Evolutionary conservation across 2,888 invertebrate species (phyloP).

Genomic region (Abscondita cerata): DNA sequence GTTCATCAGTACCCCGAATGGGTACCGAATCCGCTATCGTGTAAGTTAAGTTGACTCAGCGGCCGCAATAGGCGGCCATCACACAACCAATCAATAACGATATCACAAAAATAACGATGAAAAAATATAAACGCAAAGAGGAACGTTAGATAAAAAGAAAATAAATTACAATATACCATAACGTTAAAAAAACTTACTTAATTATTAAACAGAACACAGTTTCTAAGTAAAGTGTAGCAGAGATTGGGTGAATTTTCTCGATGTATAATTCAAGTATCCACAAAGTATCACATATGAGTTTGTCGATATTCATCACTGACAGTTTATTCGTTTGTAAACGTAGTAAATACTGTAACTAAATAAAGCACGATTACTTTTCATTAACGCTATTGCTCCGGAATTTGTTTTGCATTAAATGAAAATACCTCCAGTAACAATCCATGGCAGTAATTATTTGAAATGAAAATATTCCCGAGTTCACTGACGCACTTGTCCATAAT

Average conservation of each 20-base stretch:
- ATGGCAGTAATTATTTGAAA: conserved; percentile 68
- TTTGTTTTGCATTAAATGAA: not conserved
- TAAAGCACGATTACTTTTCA: not conserved
- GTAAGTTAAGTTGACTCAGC: too few species aligned
- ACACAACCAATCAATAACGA: too few species aligned
- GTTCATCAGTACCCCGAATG: too few species aligned
- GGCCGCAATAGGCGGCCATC: too few species aligned
- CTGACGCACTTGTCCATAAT: conserved; percentile 28
- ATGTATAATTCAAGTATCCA: conserved; percentile 47
- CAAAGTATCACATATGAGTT: conserved; percentile 35
- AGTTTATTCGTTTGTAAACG: conserved; percentile 38
- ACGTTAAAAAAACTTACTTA: too few species aligned
- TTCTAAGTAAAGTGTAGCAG: conserved; percentile 51
- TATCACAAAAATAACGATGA: too few species aligned
- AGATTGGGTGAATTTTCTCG: conserved; percentile 47
- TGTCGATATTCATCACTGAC: conserved; percentile 25
- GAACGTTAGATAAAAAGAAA: too few species aligned
- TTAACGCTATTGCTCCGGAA: not conserved
- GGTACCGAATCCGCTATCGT: too few species aligned
- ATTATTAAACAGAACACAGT: conserved; percentile 29
- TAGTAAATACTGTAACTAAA: conserved; percentile 49
- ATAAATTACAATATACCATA: too few species aligned
- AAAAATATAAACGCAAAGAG: too few species aligned
- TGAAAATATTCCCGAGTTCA: conserved; percentile 29
- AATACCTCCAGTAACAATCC: conserved; percentile 70